Conservation (phyloP, 2,888 invertebrate species). For the Sminthurides aquaticus region DNA sequence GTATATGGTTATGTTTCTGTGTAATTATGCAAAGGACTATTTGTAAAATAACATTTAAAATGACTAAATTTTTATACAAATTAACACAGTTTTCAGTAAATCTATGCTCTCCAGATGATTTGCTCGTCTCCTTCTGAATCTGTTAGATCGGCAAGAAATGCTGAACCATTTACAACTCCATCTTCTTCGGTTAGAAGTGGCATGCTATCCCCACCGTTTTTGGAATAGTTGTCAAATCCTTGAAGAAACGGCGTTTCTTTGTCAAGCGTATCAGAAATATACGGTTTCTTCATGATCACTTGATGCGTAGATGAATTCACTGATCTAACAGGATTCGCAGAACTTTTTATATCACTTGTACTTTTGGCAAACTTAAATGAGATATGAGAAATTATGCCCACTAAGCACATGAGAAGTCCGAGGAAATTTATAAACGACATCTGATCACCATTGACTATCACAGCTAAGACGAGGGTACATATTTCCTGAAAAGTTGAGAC, state of each 20-base stretch:
- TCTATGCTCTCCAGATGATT: slow-evolving; percentile 19
- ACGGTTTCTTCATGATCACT: not conserved
- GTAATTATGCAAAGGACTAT: no score
- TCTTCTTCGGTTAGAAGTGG: slow-evolving; percentile 7
- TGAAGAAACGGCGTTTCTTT: slow-evolving; percentile 1
- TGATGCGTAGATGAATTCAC: not conserved
- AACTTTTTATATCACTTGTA: slow-evolving; percentile 24
- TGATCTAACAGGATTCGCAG: not conserved
- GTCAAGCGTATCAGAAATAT: not conserved
- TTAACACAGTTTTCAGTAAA: no score
- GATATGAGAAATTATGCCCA: slow-evolving; percentile 80
- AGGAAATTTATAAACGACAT: slow-evolving; percentile 72
- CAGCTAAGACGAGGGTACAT: slow-evolving; percentile 79
- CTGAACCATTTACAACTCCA: slow-evolving; percentile 1
- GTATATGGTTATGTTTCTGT: no score
- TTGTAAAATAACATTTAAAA: no score
- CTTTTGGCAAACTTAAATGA: slow-evolving; percentile 55
- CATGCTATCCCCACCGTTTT: slow-evolving; percentile 6
- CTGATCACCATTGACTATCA: slow-evolving; percentile 75
- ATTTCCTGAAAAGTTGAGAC: slow-evolving; percentile 65
- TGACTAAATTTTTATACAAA: no score
- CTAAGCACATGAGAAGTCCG: slow-evolving; percentile 77
- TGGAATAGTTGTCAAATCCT: slow-evolving; percentile 8
- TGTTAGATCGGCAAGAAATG: not conserved
- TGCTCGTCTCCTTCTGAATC: slow-evolving; percentile 18